Conservation (phyloP, 2,797 vertebrate genomes). For the Peromyscus melanophrys region DNA sequence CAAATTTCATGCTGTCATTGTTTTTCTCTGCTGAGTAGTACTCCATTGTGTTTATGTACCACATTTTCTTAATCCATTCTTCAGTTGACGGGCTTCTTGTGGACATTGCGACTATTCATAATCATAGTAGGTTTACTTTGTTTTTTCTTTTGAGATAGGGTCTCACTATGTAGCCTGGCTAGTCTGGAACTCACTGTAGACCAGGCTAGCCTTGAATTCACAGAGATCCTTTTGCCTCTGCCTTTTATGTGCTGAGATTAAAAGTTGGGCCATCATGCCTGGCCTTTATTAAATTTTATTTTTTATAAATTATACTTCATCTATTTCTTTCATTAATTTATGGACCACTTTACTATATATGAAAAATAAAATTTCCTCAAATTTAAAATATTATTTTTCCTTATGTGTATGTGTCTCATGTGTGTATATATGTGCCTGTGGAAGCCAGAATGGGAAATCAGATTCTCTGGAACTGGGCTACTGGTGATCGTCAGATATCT, state of each 20-base stretch:
- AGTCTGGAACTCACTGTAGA: not conserved
- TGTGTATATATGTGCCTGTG: not conserved
- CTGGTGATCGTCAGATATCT: not conserved
- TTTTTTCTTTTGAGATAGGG: not conserved
- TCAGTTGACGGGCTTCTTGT: too few species aligned
- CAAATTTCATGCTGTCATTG: too few species aligned
- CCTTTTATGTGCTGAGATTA: not conserved
- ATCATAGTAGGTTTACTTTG: not conserved
- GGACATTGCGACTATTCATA: not conserved
- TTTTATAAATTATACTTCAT: not conserved
- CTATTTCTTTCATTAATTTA: slow-evolving; percentile 23
- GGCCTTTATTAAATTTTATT: not conserved
- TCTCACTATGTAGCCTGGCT: not conserved
- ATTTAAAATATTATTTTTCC: not conserved
- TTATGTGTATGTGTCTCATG: not conserved
- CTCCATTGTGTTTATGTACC: too few species aligned
- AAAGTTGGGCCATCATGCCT: not conserved
- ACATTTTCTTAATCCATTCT: too few species aligned
- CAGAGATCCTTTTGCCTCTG: not conserved
- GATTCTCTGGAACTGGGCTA: not conserved
- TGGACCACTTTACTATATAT: not conserved
- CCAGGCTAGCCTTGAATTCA: not conserved
- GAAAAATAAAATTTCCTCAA: slow-evolving; percentile 10
- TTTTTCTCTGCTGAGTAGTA: too few species aligned
- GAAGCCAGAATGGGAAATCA: not conserved